phyloP scores from a whole-genome alignment of 1,140 invertebrate species.

The Zaprionus africanus region DNA sequence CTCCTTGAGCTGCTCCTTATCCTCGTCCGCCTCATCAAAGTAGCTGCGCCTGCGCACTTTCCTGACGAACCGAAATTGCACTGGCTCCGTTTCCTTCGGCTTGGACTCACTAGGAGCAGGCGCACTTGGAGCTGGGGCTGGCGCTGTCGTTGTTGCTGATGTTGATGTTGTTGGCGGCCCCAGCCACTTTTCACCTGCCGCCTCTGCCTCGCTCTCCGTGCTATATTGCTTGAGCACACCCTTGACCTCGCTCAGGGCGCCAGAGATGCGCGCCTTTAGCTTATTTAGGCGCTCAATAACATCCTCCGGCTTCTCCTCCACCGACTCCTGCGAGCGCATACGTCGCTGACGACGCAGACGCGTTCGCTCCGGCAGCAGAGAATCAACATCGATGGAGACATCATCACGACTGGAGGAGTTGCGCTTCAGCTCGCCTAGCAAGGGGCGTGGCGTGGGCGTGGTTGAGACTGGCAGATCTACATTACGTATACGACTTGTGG shows the following conservation, averaged over 20 bases:
- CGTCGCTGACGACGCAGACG: slow-evolving; percentile 70
- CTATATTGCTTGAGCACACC: slow-evolving; percentile 78
- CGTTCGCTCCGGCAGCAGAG: slow-evolving; percentile 65
- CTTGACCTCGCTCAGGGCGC: slow-evolving; percentile 75
- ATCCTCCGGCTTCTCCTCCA: slow-evolving; percentile 73
- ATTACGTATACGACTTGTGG: slow-evolving; percentile 24
- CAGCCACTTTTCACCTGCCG: slow-evolving; percentile 26
- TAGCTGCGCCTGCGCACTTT: slow-evolving; percentile 71
- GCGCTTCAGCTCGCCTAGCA: slow-evolving; percentile 57
- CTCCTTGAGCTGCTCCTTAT: slow-evolving; percentile 10
- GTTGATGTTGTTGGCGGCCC: slow-evolving; percentile 13
- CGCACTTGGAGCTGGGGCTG: not conserved
- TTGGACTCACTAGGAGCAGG: not conserved
- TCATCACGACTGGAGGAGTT: slow-evolving; percentile 57
- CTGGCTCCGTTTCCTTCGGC: slow-evolving; percentile 19
- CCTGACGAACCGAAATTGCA: slow-evolving; percentile 75
- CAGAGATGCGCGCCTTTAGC: slow-evolving; percentile 75
- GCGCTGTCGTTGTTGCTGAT: not conserved
- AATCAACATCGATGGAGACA: slow-evolving; percentile 59
- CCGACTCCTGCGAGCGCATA: slow-evolving; percentile 71
- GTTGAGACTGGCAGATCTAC: not conserved
- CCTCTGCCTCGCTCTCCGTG: slow-evolving; percentile 65
- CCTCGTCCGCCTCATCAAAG: slow-evolving; percentile 73
- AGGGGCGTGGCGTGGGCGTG: slow-evolving; percentile 23
- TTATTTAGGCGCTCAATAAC: slow-evolving; percentile 75